A percentile compares a stretch with the other conserved stretches of the same genome.
phyloP scores from a whole-genome alignment of 2,888 invertebrate genomes.

The Drosophila basisetae region DNA sequence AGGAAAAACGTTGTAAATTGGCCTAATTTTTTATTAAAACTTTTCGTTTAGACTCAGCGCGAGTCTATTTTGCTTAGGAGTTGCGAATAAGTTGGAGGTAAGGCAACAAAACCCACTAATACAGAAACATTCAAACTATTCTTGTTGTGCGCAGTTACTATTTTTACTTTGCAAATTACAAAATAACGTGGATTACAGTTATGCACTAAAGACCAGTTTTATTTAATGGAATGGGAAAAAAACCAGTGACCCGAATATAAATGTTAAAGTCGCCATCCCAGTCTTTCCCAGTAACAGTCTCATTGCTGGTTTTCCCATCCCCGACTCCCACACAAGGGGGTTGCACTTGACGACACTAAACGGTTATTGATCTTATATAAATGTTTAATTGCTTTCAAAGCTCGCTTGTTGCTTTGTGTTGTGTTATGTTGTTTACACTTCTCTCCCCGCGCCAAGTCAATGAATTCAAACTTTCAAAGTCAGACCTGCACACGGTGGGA shows the following conservation, averaged over 20 bases:
- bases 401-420: constrained; percentile 30
- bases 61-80: constrained; percentile 3
- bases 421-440: constrained; percentile 13
- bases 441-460: background rate
- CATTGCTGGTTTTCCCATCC: background rate
- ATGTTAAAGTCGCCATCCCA: background rate
- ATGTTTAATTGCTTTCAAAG: constrained; percentile 42
- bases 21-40: constrained; percentile 33
- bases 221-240: background rate
- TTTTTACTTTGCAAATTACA: background rate
- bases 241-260: background rate
- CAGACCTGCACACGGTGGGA: background rate
- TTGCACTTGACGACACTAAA: constrained; percentile 15
- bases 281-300: background rate
- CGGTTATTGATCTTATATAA: constrained; percentile 48
- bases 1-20: constrained; percentile 47
- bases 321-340: background rate
- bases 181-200: background rate
- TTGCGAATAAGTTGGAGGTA: constrained; percentile 20
- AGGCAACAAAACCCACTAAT: background rate
- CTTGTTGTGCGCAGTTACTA: background rate
- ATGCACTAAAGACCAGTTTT: background rate
- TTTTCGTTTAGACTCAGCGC: constrained; percentile 15
- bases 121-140: background rate
- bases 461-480: constrained; percentile 13